phyloP scores from a whole-genome alignment of 1,140 invertebrate species.

The Panagrolaimus sp. region DNA sequence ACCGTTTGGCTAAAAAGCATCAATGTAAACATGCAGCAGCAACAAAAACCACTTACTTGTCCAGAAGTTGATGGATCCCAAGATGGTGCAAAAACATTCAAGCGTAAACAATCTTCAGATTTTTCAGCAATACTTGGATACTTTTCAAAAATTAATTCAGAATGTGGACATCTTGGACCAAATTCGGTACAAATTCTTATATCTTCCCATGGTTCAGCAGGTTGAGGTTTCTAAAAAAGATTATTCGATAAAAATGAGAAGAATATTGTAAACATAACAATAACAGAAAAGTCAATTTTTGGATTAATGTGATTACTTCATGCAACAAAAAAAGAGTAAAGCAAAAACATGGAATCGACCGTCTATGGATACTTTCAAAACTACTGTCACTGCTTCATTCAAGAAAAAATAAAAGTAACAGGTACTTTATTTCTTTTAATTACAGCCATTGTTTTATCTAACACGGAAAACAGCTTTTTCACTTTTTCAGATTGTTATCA shows the following conservation, averaged over 20 bases:
- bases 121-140: constrained; percentile 16
- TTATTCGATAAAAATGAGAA: background rate
- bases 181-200: constrained; percentile 29
- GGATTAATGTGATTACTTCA: no score
- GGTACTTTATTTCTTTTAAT: no score
- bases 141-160: constrained; percentile 32
- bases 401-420: no score
- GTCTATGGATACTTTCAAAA: no score
- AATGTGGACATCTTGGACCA: constrained; percentile 34
- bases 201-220: constrained; percentile 31
- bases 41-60: background rate
- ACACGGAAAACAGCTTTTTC: background rate
- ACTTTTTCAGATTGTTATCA: no score
- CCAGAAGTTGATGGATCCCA: constrained; percentile 50
- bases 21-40: background rate
- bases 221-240: constrained; percentile 34
- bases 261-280: background rate
- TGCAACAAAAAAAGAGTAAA: no score
- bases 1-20: constrained; percentile 55
- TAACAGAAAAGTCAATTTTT: background rate
- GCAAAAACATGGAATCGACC: no score
- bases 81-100: constrained; percentile 67
- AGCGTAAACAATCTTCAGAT: constrained; percentile 67
- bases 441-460: no score
- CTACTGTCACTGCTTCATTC: no score